A percentile compares a stretch with the other conserved stretches of the same genome.
Evolutionary conservation across 2,888 invertebrate genomes (phyloP).

Genomic region (Hoplodrina blanda): DNA sequence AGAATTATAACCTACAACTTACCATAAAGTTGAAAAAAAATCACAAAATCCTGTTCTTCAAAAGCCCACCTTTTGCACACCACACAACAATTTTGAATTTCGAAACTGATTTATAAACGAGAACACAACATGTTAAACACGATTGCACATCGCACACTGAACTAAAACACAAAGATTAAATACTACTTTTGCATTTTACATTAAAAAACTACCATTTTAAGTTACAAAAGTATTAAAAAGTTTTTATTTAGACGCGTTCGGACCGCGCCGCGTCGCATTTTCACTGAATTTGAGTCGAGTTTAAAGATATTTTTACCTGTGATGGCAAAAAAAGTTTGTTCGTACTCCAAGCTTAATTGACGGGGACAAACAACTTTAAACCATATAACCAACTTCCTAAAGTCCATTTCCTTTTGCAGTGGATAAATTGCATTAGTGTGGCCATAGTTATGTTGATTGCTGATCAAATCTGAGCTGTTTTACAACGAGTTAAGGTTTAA

Average conservation of each 20-base stretch:
- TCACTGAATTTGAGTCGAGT: slow-evolving; percentile 80
- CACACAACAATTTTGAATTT: slow-evolving; percentile 72
- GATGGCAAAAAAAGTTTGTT: slow-evolving; percentile 83
- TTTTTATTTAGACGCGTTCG: slow-evolving; percentile 68
- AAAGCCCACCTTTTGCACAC: slow-evolving; percentile 76
- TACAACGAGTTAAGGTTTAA: slow-evolving; percentile 6
- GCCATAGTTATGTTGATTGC: slow-evolving; percentile 63
- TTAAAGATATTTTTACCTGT: slow-evolving; percentile 88
- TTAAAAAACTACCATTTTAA: slow-evolving; percentile 59
- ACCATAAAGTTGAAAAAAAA: slow-evolving; percentile 75
- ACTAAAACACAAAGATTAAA: slow-evolving; percentile 47
- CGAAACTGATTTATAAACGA: slow-evolving; percentile 64
- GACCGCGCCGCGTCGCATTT: slow-evolving; percentile 78
- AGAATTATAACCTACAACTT: slow-evolving; percentile 65
- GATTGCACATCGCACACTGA: slow-evolving; percentile 65
- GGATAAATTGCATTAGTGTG: slow-evolving; percentile 78
- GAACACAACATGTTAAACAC: slow-evolving; percentile 71
- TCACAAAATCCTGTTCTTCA: slow-evolving; percentile 77
- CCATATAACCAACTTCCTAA: not conserved
- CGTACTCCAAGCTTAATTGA: slow-evolving; percentile 70
- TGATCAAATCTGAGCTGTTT: slow-evolving; percentile 61
- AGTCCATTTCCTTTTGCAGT: slow-evolving; percentile 51
- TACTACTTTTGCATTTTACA: slow-evolving; percentile 58
- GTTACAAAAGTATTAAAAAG: slow-evolving; percentile 54
- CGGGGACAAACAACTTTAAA: slow-evolving; percentile 48